Evolutionary conservation across 1,140 invertebrate genomes (phyloP), one percentile per base, ranked within the genome.

Genomic region (Nixonia krombeini): DNA sequence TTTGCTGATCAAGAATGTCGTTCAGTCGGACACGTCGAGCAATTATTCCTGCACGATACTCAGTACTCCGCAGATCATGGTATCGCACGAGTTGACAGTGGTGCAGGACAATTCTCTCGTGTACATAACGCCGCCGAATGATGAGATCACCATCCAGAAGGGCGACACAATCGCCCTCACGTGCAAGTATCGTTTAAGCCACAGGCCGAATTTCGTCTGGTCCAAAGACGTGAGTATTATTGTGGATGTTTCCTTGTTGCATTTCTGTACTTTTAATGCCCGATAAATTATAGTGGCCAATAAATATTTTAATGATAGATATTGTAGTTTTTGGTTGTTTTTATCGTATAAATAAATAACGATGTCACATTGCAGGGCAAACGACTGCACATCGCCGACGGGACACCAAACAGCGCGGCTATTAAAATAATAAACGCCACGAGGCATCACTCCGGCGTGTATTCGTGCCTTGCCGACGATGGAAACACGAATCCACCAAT

Each of bases 401-500:
- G 33, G 2, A 62, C 40, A 0, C 5, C 61, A 4, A 8, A 68
- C 2, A 73, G 57, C 7, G 72, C 72, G 12, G 45, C 37, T 5
- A 52, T 78, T n/a, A 62, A 51, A 4, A 76, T 83, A 25, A 57
- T 31, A 10, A 78, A 77, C 12, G 74, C 72, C 1, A 75, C 53
- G n/a, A 79, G 58, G 45, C 70, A 74, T 29, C 21, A 75, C 28
- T 42, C 45, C 4, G 80, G 79, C n/a, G 21, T 31, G 5, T 82
- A 81, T 64, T 72, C 73, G 13, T 82, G 80, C 45, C 52, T 82
- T 3, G 73, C 58, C n/a, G 80, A 81, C 6, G 67, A 67, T 26
- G 64, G 58, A 4, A 37, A 40, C 4, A 5, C 42, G 0, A 37
- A 44, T 0, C 76, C 76, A n/a, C 57, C 67, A 1, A 4, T 58